These are phyloP conservation scores for Channa maculata DNA, from an alignment of 2,113 vertebrate species.

Conservation along the genomic window DNA sequence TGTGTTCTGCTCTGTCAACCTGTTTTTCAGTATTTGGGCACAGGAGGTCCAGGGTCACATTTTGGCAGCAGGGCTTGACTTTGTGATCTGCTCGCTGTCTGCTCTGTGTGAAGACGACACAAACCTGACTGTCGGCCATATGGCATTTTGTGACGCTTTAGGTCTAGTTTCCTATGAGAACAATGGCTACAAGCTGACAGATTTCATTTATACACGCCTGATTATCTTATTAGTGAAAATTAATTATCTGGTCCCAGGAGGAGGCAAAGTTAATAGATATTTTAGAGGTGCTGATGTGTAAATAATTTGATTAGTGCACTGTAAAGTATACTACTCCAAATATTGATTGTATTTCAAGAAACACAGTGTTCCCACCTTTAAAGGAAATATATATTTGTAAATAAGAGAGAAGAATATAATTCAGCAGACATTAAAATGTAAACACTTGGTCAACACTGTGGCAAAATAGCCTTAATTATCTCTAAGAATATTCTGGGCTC, in stretches of 20 bases:
- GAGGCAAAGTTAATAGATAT: slow-evolving; percentile 59
- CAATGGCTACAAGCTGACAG: slow-evolving; percentile 51
- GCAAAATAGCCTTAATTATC: slow-evolving; percentile 10
- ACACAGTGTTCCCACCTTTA: background rate
- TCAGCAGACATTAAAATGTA: too few species aligned
- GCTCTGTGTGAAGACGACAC: slow-evolving; percentile 56
- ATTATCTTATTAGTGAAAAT: slow-evolving; percentile 64
- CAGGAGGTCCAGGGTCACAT: slow-evolving; percentile 59
- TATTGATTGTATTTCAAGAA: slow-evolving; percentile 24
- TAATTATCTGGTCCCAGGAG: slow-evolving; percentile 65
- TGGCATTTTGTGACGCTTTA: slow-evolving; percentile 61
- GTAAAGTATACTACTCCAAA: slow-evolving; percentile 36
- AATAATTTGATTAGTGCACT: slow-evolving; percentile 67
- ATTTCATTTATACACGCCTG: slow-evolving; percentile 62
- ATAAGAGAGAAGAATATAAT: background rate
- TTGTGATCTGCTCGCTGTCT: slow-evolving; percentile 55
- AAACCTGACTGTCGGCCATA: slow-evolving; percentile 68
- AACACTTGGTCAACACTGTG: background rate
- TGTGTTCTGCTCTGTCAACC: background rate
- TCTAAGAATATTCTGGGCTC: slow-evolving; percentile 17
- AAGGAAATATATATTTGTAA: background rate
- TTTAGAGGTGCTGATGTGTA: slow-evolving; percentile 62
- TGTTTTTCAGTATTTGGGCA: slow-evolving; percentile 29
- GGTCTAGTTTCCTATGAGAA: slow-evolving; percentile 73
- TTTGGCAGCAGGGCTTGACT: slow-evolving; percentile 51